Base-by-base conservation (phyloP, 2,113 vertebrate genomes). In the Promerops cafer region DNA sequence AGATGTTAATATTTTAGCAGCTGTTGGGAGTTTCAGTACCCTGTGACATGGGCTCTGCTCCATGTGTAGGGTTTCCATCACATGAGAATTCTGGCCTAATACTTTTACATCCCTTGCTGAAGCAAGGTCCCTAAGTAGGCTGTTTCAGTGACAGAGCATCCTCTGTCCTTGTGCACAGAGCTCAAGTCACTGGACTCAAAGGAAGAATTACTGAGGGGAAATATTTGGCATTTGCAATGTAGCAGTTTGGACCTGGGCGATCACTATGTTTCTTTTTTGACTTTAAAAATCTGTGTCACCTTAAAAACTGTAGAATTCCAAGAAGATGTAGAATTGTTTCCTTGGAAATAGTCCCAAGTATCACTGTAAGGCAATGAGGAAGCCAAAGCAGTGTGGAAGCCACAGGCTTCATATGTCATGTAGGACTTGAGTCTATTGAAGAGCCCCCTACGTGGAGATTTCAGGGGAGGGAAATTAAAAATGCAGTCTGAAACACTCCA, bases 391-490 rank as follows among this genome's bases (percentile, higher is more conserved):
- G 27, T n/a, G 50, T 83, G 1, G 18, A 69, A 90, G 42, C 42
- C n/a, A 65, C 1, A 1, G 52, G 50, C 35, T 72, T 69, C 89
- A 4, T 30, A 2, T 30, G 57, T 42, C 57, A 35, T 3, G 2
- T 8, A 87, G 40, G 35, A 59, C 52, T 65, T 27, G 6, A 72
- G 77, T 15, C 40, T 79, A 0, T 33, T 59, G 63, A 63, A 63
- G 14, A 78, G 5, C 21, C 22, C 7, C 9, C 42, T 30, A 2
- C 0, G 0, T 1, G 28, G 39, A 8, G 35, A 59, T 90, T 94
- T 31, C 0, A 0, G 31, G 39, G 54, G 33, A 90, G 16, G 24
- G 50, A 79, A 74, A 86, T 90, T 88, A 95, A 82, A 95, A 93
- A 57, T 18, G 28, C 66, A 35, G 8, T 27, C 50, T 72, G 70